Percentiles rank a stretch among this genome's conserved stretches.
Conservation (phyloP, 2,113 vertebrate species). For the human (Homo sapiens) region DNA sequence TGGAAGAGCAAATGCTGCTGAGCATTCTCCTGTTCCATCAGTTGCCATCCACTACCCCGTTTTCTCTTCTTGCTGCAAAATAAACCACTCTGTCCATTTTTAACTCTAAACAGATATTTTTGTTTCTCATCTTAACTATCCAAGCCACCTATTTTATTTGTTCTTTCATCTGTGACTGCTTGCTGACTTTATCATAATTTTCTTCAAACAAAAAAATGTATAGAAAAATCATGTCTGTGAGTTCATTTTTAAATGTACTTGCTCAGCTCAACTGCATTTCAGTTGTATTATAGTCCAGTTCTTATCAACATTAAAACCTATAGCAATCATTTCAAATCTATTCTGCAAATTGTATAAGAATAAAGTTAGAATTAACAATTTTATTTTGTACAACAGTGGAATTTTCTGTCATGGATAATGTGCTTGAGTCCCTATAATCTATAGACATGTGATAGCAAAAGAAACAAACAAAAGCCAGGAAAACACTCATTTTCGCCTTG, state of each 20-base stretch:
- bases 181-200: constrained; percentile 87
- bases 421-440: constrained; percentile 87
- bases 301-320: constrained; percentile 83
- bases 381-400: constrained; percentile 93
- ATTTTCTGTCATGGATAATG: constrained; percentile 90
- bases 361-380: constrained; percentile 93
- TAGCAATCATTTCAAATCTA: constrained; percentile 82
- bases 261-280: constrained; percentile 86
- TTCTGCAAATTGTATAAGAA: constrained; percentile 89
- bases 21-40: constrained; percentile 82
- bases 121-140: constrained; percentile 84
- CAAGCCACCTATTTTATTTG: constrained; percentile 79
- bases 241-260: constrained; percentile 87
- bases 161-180: constrained; percentile 88
- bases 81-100: constrained; percentile 91
- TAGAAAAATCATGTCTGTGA: constrained; percentile 93
- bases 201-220: constrained; percentile 86
- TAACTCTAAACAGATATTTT: constrained; percentile 84
- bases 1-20: constrained; percentile 99
- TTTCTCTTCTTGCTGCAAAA: constrained; percentile 89
- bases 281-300: constrained; percentile 87
- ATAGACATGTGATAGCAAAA: constrained; percentile 88
- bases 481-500: constrained; percentile 83
- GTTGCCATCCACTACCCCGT: constrained; percentile 81
- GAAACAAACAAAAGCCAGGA: constrained; percentile 83